Conservation (phyloP, 37 sponge, comb jelly and placozoan genomes). For the Axinella damicornis region DNA sequence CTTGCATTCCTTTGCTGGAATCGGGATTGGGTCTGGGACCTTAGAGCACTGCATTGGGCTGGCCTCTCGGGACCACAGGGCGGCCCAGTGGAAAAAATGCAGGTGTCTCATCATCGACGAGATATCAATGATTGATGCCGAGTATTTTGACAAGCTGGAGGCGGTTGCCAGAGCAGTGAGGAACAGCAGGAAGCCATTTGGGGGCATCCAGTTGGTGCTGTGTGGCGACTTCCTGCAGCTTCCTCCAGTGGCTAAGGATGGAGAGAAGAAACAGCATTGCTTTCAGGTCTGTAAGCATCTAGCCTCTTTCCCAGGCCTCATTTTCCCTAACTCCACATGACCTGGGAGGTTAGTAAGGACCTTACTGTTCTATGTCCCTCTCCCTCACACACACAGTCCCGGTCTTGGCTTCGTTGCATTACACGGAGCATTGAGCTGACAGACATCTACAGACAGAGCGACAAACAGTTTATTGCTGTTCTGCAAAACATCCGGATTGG, state of each 20-base stretch:
- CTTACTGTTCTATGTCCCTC: too few species aligned
- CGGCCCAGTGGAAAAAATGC: constrained; percentile 76
- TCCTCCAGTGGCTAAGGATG: constrained; percentile 81
- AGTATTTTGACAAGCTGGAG: constrained; percentile 91
- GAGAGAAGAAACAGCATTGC: constrained; percentile 64
- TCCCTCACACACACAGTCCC: constrained; percentile 56
- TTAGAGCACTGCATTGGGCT: constrained; percentile 62
- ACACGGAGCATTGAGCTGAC: constrained; percentile 70
- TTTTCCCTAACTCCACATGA: too few species aligned
- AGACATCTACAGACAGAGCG: constrained; percentile 79
- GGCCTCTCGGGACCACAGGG: constrained; percentile 64
- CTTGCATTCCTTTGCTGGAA: constrained; percentile 91
- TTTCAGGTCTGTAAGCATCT: constrained; percentile 71
- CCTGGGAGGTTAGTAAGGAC: too few species aligned
- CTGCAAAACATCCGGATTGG: constrained; percentile 87
- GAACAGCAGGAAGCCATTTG: constrained; percentile 73
- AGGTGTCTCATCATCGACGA: constrained; percentile 85
- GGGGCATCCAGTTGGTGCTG: constrained; percentile 90
- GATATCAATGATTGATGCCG: constrained; percentile 90
- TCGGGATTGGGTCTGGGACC: constrained; percentile 73
- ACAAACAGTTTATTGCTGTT: constrained; percentile 77
- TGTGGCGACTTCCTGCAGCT: constrained; percentile 93
- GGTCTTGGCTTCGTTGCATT: constrained; percentile 71
- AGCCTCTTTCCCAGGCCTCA: too few species aligned
- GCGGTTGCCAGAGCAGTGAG: constrained; percentile 77